Evolutionary conservation across 2,797 vertebrate genomes (phyloP).

Genomic region (Syngnathus rostellatus): DNA sequence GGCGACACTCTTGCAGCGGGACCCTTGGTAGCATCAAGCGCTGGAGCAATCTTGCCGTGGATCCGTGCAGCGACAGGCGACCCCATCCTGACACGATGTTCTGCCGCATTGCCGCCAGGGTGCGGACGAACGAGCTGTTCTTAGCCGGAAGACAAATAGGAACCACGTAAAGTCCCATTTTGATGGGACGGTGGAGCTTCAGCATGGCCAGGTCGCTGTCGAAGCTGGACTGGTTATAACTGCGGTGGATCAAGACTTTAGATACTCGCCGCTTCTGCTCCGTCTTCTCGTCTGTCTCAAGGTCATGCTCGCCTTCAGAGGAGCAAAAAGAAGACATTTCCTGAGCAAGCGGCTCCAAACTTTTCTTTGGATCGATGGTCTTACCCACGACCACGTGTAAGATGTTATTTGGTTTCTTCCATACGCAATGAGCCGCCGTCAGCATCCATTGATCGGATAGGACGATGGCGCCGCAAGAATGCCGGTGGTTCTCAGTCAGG

Average conservation of each 20-base stretch:
- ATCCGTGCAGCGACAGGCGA: conserved; percentile 39
- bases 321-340: background rate
- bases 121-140: conserved; percentile 58
- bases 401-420: conserved; percentile 2
- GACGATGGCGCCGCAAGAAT: conserved; percentile 77
- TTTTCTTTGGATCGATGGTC: background rate
- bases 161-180: conserved; percentile 59
- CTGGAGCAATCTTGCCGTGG: conserved; percentile 67
- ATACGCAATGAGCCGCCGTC: conserved; percentile 87
- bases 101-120: conserved; percentile 61
- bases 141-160: conserved; percentile 80
- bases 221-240: conserved; percentile 48
- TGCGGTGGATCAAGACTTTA: conserved; percentile 61
- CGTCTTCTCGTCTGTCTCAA: conserved; percentile 28
- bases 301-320: conserved; percentile 73
- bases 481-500: conserved; percentile 32
- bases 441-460: conserved; percentile 76
- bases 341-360: no score
- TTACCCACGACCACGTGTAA: conserved; percentile 71
- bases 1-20: conserved; percentile 72
- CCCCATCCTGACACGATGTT: conserved; percentile 91
- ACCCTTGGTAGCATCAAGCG: conserved; percentile 72
- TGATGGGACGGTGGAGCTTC: conserved; percentile 56
- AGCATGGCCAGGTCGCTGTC: conserved; percentile 82
- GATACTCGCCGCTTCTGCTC: conserved; percentile 71